A percentile compares a stretch with the other conserved stretches of the same genome.
These are phyloP conservation scores for Callospermophilus lateralis DNA, from an alignment of 2,113 vertebrate species.

Conservation along the genomic window DNA sequence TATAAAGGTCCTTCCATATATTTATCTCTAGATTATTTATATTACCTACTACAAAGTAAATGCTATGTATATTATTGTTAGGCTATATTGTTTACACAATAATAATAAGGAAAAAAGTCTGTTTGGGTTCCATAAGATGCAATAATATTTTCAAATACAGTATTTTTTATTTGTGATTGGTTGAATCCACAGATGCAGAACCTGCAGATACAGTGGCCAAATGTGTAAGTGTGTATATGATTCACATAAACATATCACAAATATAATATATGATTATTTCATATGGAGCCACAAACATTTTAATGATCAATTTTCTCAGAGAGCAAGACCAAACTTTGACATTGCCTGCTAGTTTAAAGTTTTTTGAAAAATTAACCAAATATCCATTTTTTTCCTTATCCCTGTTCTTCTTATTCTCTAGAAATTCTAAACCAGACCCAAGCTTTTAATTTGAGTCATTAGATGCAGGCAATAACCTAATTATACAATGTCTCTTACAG, in stretches of 20 bases:
- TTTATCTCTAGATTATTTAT: not conserved
- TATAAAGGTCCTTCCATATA: no score
- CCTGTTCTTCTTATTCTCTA: conserved; percentile 18
- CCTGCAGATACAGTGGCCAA: not conserved
- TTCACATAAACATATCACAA: not conserved
- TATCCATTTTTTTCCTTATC: not conserved
- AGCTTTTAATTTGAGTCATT: not conserved
- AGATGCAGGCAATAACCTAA: not conserved
- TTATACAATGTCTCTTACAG: not conserved
- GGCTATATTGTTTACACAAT: no score
- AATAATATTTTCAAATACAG: not conserved
- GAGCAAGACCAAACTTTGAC: not conserved
- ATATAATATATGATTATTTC: not conserved
- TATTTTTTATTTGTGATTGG: not conserved
- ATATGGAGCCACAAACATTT: not conserved
- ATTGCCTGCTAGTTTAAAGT: not conserved
- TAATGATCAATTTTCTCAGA: not conserved
- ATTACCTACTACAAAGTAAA: not conserved
- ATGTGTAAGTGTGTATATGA: not conserved
- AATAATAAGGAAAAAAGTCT: no score
- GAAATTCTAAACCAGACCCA: not conserved
- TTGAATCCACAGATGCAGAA: not conserved
- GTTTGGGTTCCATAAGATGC: no score
- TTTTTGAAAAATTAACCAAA: conserved; percentile 33
- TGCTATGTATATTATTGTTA: no score